phyloP scores from a whole-genome alignment of 2,113 vertebrate genomes.

The Leptobrachium leishanense region DNA sequence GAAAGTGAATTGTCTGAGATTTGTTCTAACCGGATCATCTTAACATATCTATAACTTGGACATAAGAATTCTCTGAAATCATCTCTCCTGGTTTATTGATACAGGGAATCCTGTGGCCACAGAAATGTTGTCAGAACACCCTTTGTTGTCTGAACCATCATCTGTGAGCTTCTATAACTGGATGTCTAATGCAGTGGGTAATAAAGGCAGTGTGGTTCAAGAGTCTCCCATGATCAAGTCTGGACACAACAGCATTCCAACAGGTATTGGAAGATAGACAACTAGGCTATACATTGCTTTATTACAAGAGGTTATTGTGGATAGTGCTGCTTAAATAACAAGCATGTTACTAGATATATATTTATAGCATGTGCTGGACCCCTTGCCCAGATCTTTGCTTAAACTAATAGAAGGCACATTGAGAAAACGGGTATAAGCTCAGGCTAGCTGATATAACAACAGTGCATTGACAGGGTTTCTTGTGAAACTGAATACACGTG shows the following conservation, averaged over 20 bases:
- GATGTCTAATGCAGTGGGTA: slow-evolving; percentile 98
- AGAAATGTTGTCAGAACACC: slow-evolving; percentile 92
- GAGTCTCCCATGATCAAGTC: slow-evolving; percentile 84
- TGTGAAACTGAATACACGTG: no score
- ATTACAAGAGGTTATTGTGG: no score
- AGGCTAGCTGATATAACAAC: no score
- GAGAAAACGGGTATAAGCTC: no score
- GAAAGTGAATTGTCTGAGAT: not conserved
- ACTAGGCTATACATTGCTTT: not conserved
- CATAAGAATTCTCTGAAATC: slow-evolving; percentile 33
- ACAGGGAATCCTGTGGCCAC: slow-evolving; percentile 81
- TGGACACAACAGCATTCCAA: slow-evolving; percentile 89
- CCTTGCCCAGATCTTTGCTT: no score
- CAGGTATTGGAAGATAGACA: slow-evolving; percentile 70
- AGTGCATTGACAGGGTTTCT: no score
- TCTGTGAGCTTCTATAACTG: slow-evolving; percentile 98
- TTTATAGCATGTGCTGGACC: no score
- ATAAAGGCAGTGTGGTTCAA: slow-evolving; percentile 78
- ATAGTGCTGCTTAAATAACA: no score
- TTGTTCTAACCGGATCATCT: no score
- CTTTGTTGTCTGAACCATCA: slow-evolving; percentile 89
- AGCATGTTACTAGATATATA: no score
- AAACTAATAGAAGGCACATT: no score
- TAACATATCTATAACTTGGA: not conserved
- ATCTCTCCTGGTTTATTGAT: slow-evolving; percentile 43